A percentile compares a stretch with the other conserved stretches of the same genome.
Evolutionary conservation across 2,113 vertebrate genomes (phyloP).

Genomic region (Morone saxatilis): DNA sequence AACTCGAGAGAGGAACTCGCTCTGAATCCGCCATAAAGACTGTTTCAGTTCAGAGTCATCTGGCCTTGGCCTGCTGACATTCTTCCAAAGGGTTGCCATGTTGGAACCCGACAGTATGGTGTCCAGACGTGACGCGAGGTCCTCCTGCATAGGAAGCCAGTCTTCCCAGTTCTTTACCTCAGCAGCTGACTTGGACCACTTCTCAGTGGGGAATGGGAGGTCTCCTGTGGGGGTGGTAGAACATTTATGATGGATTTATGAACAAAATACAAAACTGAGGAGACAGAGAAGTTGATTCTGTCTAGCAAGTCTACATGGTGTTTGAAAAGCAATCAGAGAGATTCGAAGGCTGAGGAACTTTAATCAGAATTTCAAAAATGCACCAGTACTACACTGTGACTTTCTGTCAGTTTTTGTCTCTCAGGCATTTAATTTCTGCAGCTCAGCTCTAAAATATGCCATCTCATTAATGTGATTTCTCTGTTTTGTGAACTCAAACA

Average conservation of each 20-base stretch:
- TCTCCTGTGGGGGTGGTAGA: constrained; percentile 69
- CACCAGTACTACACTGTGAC: background rate
- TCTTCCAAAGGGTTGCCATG: constrained; percentile 92
- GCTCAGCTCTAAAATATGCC: constrained; percentile 40
- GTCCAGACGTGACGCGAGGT: constrained; percentile 82
- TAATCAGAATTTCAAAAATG: constrained; percentile 36
- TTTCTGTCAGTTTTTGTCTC: constrained; percentile 34
- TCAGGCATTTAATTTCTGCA: constrained; percentile 19
- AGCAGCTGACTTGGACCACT: constrained; percentile 82
- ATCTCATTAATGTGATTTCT: constrained; percentile 32
- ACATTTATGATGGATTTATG: background rate
- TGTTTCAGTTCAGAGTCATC: constrained; percentile 84
- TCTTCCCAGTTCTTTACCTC: constrained; percentile 87
- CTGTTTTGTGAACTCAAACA: constrained; percentile 26
- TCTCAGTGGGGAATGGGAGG: constrained; percentile 79
- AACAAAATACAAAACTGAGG: background rate
- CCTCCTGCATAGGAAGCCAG: constrained; percentile 91
- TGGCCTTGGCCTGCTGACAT: constrained; percentile 84
- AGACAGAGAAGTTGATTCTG: background rate
- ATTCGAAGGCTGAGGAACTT: constrained; percentile 22
- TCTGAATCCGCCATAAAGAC: constrained; percentile 90
- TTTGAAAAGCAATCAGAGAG: constrained; percentile 26
- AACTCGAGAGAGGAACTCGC: constrained; percentile 90
- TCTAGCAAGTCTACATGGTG: background rate
- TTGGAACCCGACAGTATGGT: constrained; percentile 82